Evolutionary conservation across 92 coral and sea anemone genomes (phyloP).

Genomic region (Palythoa grandis): DNA sequence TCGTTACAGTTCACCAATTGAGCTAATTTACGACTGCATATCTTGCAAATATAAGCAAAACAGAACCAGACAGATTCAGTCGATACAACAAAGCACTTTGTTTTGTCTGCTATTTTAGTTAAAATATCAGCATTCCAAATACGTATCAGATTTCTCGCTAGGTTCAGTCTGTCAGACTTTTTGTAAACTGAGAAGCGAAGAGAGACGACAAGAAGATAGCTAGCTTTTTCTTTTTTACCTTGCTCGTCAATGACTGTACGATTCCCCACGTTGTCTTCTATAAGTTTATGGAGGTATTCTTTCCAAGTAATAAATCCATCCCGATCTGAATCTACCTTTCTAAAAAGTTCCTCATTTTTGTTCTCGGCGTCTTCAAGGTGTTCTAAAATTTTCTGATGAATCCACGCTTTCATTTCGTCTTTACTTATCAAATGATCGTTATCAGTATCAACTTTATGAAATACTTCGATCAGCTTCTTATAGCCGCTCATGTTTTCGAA

Average conservation of each 20-base stretch:
- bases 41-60: too few species aligned
- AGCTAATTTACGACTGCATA: too few species aligned
- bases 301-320: conserved; percentile 73
- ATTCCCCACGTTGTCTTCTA: conserved; percentile 69
- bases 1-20: too few species aligned
- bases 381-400: conserved; percentile 84
- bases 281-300: conserved; percentile 74
- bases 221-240: not conserved
- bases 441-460: conserved; percentile 90
- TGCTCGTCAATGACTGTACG: conserved; percentile 51
- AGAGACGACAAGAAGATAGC: not conserved
- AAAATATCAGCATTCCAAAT: not conserved
- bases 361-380: conserved; percentile 80
- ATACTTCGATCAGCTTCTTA: conserved; percentile 86
- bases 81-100: not conserved
- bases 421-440: conserved; percentile 79
- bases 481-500: conserved; percentile 89
- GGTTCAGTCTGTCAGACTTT: not conserved
- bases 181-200: not conserved
- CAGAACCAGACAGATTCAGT: too few species aligned
- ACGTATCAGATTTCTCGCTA: not conserved
- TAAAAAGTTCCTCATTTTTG: conserved; percentile 71
- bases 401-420: conserved; percentile 88
- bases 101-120: not conserved
- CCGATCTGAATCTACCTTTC: conserved; percentile 64